Conservation (phyloP, 2,113 vertebrate genomes). For the Pachypanchax playfairii region DNA sequence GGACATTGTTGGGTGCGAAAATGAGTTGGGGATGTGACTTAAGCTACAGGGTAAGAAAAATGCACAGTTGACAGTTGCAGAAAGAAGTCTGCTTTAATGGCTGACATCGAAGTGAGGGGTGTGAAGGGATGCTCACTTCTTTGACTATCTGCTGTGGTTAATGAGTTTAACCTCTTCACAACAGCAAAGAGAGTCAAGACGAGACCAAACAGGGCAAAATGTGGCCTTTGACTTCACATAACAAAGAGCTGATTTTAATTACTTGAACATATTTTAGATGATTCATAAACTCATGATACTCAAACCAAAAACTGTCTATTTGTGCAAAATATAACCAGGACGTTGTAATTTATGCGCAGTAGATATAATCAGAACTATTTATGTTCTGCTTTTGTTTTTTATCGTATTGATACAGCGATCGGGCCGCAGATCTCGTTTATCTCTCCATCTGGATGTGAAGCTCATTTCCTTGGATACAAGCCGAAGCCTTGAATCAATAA, state of each 20-base stretch:
- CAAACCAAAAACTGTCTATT: no score
- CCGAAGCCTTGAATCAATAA: slow-evolving; percentile 37
- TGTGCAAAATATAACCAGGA: no score
- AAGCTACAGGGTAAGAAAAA: slow-evolving; percentile 10
- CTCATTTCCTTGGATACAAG: slow-evolving; percentile 10
- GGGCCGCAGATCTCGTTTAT: neutral
- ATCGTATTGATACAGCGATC: neutral
- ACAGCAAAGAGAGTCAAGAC: slow-evolving; percentile 19
- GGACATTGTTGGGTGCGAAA: slow-evolving; percentile 5
- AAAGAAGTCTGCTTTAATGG: slow-evolving; percentile 18
- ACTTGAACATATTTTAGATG: no score
- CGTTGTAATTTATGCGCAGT: no score
- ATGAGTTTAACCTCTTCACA: slow-evolving; percentile 25
- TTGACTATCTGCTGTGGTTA: slow-evolving; percentile 24
- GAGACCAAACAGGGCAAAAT: slow-evolving; percentile 8
- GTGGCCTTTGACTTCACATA: slow-evolving; percentile 19
- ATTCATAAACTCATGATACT: no score
- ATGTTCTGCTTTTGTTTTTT: neutral
- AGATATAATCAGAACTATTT: no score
- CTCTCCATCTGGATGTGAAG: slow-evolving; percentile 22
- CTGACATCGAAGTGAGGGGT: slow-evolving; percentile 30
- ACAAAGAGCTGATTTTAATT: slow-evolving; percentile 28
- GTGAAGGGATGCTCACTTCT: slow-evolving; percentile 21
- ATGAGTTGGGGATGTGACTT: slow-evolving; percentile 1
- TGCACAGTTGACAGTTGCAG: slow-evolving; percentile 9